phyloP scores from a whole-genome alignment of 1,140 invertebrate species.

The Cardiocondyla obscurior region DNA sequence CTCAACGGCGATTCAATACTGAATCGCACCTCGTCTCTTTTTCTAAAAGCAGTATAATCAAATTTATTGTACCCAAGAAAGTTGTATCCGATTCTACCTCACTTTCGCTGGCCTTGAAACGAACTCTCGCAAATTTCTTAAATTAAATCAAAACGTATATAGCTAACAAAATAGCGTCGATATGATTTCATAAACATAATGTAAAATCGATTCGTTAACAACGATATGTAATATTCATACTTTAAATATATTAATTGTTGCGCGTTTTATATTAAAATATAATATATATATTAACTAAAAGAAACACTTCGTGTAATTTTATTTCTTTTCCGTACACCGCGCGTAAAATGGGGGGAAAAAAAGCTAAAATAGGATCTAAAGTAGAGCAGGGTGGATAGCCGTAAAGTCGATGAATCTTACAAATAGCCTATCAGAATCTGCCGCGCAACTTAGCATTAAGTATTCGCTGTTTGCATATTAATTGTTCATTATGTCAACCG shows the following conservation, averaged over 20 bases:
- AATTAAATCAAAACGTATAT: conserved; percentile 8
- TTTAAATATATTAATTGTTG: neutral
- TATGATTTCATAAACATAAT: neutral
- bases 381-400: neutral
- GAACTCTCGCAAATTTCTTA: conserved; percentile 20
- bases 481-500: conserved; percentile 80
- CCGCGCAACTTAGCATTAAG: conserved; percentile 79
- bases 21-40: conserved; percentile 17
- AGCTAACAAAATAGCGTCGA: neutral
- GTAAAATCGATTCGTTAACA: neutral
- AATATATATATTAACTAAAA: neutral
- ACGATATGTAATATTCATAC: neutral
- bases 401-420: conserved; percentile 17
- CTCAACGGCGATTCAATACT: conserved; percentile 8
- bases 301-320: neutral
- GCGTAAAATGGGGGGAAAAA: neutral
- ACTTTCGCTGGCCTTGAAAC: conserved; percentile 22
- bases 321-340: neutral
- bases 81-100: conserved; percentile 19
- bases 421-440: conserved; percentile 76
- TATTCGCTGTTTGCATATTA: conserved; percentile 83
- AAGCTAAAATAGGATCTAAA: neutral
- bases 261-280: neutral
- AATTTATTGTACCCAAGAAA: conserved; percentile 26
- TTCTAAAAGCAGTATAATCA: conserved; percentile 47